A percentile compares a stretch with the other conserved stretches of the same genome.
Evolutionary conservation across 1,140 invertebrate species (phyloP).

Genomic region (Trachymyrmex cornetzi): DNA sequence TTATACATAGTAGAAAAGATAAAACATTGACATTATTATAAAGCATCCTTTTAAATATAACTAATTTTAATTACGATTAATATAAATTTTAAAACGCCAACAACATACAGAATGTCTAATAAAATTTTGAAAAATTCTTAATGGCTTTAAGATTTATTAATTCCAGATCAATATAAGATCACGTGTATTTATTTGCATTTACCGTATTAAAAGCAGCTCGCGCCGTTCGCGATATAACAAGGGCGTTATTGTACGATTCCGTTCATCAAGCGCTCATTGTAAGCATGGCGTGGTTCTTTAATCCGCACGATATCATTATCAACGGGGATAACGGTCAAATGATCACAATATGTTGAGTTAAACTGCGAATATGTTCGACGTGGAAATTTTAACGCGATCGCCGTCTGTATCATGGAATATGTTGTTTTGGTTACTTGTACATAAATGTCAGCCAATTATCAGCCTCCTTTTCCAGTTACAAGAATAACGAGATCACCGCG

Average conservation of each 20-base stretch:
- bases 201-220: neutral
- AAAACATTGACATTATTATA: neutral
- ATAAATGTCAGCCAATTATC: neutral
- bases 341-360: constrained; percentile 9
- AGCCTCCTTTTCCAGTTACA: neutral
- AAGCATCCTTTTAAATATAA: neutral
- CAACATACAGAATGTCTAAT: neutral
- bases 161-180: neutral
- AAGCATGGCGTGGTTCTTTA: constrained; percentile 27
- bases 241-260: neutral
- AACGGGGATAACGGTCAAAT: neutral
- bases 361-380: neutral
- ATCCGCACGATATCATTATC: constrained; percentile 16
- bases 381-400: neutral
- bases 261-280: constrained; percentile 5
- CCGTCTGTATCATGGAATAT: neutral
- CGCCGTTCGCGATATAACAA: neutral
- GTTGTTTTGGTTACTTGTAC: neutral
- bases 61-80: neutral
- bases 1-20: too few relatives aligned
- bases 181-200: neutral
- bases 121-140: neutral
- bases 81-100: neutral
- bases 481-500: neutral
- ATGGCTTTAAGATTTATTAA: neutral